phyloP scores from a whole-genome alignment of 1,140 invertebrate genomes.

The Trinorchestia longiramus region DNA sequence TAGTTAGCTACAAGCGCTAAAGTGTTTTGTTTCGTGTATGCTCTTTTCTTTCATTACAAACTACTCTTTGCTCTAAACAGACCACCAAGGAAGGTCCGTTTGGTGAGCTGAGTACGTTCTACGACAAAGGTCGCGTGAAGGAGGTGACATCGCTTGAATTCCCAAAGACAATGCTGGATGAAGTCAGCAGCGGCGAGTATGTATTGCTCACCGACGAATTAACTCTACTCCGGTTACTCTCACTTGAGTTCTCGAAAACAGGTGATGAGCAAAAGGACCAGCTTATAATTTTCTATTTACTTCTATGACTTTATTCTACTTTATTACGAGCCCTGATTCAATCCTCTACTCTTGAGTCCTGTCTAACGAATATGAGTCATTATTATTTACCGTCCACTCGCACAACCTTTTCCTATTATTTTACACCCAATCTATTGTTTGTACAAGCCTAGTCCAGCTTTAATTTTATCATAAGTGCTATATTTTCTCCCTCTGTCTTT shows the following conservation, averaged over 20 bases:
- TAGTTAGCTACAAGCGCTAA: neutral
- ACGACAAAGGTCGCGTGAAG: neutral
- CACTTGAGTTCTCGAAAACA: neutral
- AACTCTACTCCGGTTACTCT: neutral
- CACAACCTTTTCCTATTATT: no score
- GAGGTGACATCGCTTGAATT: neutral
- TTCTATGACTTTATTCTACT: no score
- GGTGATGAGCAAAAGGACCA: neutral
- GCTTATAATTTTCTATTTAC: no score
- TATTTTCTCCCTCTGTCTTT: no score
- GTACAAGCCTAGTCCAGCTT: no score
- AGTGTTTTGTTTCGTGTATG: neutral
- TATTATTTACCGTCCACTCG: no score
- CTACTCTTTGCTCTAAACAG: neutral
- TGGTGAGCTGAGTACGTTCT: constrained; percentile 19
- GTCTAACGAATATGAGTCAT: no score
- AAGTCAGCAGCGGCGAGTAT: constrained; percentile 29
- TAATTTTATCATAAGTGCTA: no score
- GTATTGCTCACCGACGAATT: constrained; percentile 21
- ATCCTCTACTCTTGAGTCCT: no score
- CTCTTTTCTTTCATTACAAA: neutral
- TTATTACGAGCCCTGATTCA: no score
- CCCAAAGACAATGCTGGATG: neutral
- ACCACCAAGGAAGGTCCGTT: constrained; percentile 11
- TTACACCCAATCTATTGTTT: no score